Base-by-base conservation (phyloP, 2,888 invertebrate species). In the Blastobasis adustella region DNA sequence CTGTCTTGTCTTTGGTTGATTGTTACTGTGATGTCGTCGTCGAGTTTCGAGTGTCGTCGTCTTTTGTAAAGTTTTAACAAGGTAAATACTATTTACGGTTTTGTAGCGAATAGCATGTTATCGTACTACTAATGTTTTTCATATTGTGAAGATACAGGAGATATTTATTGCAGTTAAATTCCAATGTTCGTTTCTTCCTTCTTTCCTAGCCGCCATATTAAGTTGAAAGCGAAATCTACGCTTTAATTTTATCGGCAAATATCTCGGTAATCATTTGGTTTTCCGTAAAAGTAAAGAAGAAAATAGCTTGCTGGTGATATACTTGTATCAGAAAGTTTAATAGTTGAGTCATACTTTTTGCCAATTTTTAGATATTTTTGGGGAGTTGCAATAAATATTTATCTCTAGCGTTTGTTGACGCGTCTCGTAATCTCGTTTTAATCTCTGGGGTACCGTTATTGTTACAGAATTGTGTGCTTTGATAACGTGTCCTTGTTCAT, bases 51-150 rank as follows among this genome's bases (percentile, higher is more conserved):
- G 82, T 82, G 80, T 83, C 85, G 78, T 77, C 83, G 80, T 82
- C 82, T 87, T 86, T 86, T 85, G 66, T 84, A 86, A 85, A 84
- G 82, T 79, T 85, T 80, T 83, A 82, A 79, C 81, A 79, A 86
- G 87, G 87, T 87, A 82, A 72, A 58, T 55, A 58, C 57, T 64
- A 55, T 61, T 64, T 56, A 50, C 37, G 37, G 37, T 10, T 47
- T 40, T 45, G 45, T 7, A 46, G 48, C 10, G 45, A 41, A 45
- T 49, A 23, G 23, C 23, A 23, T 46, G 6, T 46, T 37, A 4
- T 37, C 46, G 23, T 23, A 23, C 23, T 23, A 46, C 4, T 46
- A 36, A 8, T 46, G 55, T 55, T 46, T 49, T 49, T 49, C 44
- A 41, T 6, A 49, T 50, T 23, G 10, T 6, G 7, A 43, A 38